A percentile compares a stretch with the other conserved stretches of the same genome.
These are phyloP conservation scores for Borostomias antarcticus DNA, from an alignment of 2,797 vertebrate species.

Conservation along the genomic window DNA sequence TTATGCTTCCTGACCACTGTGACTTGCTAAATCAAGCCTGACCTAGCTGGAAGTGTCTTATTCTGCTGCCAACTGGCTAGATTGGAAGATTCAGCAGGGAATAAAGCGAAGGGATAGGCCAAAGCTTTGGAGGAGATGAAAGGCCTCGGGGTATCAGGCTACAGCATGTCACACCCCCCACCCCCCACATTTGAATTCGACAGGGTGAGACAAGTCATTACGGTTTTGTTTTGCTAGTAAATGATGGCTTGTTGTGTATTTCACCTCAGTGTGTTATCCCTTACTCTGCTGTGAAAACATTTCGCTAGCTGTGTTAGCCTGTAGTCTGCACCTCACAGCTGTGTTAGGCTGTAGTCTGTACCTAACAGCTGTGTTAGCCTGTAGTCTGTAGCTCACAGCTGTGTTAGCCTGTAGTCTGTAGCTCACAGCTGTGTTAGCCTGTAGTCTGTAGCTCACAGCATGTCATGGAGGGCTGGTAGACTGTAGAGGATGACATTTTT, in stretches of 20 bases:
- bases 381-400: too few species aligned
- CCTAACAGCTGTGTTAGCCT: too few species aligned
- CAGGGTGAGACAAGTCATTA: slow-evolving; percentile 46
- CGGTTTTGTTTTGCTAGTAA: slow-evolving; percentile 45
- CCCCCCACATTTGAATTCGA: slow-evolving; percentile 48
- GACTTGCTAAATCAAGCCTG: slow-evolving; percentile 56
- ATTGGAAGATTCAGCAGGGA: slow-evolving; percentile 72
- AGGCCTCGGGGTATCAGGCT: slow-evolving; percentile 68
- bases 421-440: neutral
- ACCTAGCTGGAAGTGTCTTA: slow-evolving; percentile 54
- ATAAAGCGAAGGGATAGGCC: slow-evolving; percentile 77
- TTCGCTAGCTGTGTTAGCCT: too few species aligned
- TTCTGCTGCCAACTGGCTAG: slow-evolving; percentile 66
- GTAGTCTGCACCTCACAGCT: too few species aligned
- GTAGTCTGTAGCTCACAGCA: neutral
- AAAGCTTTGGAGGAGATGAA: slow-evolving; percentile 66
- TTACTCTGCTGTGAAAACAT: slow-evolving; percentile 42
- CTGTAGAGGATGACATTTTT: too few species aligned
- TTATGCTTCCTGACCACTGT: slow-evolving; percentile 22
- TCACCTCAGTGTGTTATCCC: slow-evolving; percentile 49
- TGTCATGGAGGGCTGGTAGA: slow-evolving; percentile 17
- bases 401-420: too few species aligned
- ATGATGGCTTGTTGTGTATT: slow-evolving; percentile 26
- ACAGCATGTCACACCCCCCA: slow-evolving; percentile 44
- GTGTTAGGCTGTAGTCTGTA: too few species aligned